Percentiles rank a stretch among this genome's conserved stretches.
Conservation (phyloP, 1,140 invertebrate species). For the Trachymyrmex septentrionalis region DNA sequence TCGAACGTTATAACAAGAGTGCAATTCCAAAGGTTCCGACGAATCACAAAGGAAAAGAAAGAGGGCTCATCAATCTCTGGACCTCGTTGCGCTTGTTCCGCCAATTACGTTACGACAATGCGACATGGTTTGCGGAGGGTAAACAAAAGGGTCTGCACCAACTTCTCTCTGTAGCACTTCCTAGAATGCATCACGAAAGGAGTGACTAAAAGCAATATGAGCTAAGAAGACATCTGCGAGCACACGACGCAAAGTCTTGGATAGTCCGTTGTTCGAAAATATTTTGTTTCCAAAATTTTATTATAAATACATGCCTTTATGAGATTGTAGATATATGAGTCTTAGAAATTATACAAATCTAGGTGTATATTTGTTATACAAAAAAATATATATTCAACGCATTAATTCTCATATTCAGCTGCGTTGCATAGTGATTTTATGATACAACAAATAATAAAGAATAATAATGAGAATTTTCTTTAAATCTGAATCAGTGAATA, state of each 20-base stretch:
- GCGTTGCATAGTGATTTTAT: background rate
- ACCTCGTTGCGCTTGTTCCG: constrained; percentile 84
- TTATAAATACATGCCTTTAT: background rate
- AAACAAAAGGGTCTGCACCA: constrained; percentile 79
- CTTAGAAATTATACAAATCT: constrained; percentile 1
- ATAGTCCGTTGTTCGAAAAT: constrained; percentile 3
- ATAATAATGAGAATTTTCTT: too few relatives aligned
- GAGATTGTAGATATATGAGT: background rate
- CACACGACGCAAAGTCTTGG: background rate
- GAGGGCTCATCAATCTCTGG: constrained; percentile 81
- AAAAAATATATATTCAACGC: background rate
- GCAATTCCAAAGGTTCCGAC: constrained; percentile 52
- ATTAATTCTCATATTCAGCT: background rate
- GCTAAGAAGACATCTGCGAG: constrained; percentile 14
- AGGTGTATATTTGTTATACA: background rate
- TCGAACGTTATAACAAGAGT: background rate
- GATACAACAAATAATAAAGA: background rate
- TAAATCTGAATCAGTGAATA: too few relatives aligned
- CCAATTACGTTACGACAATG: constrained; percentile 79
- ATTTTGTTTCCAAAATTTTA: constrained; percentile 29
- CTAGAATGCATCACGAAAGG: constrained; percentile 73
- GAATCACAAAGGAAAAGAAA: constrained; percentile 69
- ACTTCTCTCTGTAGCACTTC: constrained; percentile 71
- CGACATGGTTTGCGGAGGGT: constrained; percentile 63
- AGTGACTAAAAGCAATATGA: background rate